Evolutionary conservation across 2,888 invertebrate species (phyloP), one percentile per base, ranked within the genome.

Genomic region (Volucella bombylans): DNA sequence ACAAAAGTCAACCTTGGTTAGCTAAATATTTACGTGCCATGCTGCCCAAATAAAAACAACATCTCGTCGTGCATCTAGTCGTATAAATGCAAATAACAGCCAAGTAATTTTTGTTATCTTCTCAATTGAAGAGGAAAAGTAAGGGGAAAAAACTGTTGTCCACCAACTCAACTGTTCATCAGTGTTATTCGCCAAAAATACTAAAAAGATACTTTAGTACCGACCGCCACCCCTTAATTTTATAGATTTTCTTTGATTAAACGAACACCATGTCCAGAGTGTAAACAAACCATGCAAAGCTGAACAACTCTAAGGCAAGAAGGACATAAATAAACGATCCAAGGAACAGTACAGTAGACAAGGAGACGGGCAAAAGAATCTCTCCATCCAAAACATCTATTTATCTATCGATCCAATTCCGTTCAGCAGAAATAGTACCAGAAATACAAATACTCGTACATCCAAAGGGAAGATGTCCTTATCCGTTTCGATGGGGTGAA

Each of bases 381-480:
- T 43, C 50, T 41, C 43, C 74, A 76, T 49, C 64, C 67, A 54
- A 77, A 81, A 62, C 85, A 85, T 81, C 62, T 67, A 81, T 77
- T 85, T 72, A 72, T 72, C 76, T 80, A 80, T 85, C 71, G 85
- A 85, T 81, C 81, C 72, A 64, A 76, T 76, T 77, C 80, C 11
- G 67, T 80, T 72, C 76, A 14, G 43, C 41, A 54, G 67, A 50
- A 49, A 50, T 50, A 31, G 31, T 31, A 31, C 31, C 31, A 31
- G 11, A 18, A 12, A 38, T 10, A 39, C 23, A 23, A 57, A 10
- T 31, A 64, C 49, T 15, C 45, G 45, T 12, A 62, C 41, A n/a
- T 0, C 2, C 10, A 43, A 50, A 14, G 8, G 49, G 15, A 47
- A 57, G 18, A 74, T 74, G 74, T 83, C 79, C 79, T 79, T 83